Conservation (phyloP, 2,888 invertebrate genomes). For the Pandemis cinnamomeana region DNA sequence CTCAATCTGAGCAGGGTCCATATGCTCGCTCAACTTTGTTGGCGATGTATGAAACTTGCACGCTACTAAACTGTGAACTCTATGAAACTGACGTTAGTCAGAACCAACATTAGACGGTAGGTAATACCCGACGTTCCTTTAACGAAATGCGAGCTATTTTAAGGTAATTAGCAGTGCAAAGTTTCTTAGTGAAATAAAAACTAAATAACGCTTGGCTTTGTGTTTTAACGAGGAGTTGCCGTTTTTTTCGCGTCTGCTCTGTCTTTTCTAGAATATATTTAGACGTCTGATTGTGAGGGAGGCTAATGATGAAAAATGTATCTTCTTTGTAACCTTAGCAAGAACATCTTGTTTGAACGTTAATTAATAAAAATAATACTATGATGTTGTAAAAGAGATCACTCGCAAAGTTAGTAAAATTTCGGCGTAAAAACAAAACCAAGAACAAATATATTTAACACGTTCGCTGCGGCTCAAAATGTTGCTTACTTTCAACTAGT, state of each 20-base stretch:
- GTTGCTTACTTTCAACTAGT: too few species aligned
- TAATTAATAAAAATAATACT: background rate
- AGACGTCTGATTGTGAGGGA: background rate
- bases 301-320: background rate
- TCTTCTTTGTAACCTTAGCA: background rate
- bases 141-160: slow-evolving; percentile 30
- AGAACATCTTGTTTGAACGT: background rate
- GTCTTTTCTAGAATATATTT: background rate
- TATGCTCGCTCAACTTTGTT: slow-evolving; percentile 45
- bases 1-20: slow-evolving; percentile 21
- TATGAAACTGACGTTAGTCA: slow-evolving; percentile 46
- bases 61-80: slow-evolving; percentile 39
- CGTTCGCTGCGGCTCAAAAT: too few species aligned
- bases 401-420: too few species aligned
- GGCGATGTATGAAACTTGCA: slow-evolving; percentile 43
- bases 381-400: too few species aligned
- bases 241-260: slow-evolving; percentile 2
- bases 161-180: slow-evolving; percentile 28
- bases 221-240: slow-evolving; percentile 8
- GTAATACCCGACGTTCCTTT: slow-evolving; percentile 13
- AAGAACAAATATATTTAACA: too few species aligned
- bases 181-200: slow-evolving; percentile 13
- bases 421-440: too few species aligned
- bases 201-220: slow-evolving; percentile 15
- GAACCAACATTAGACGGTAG: slow-evolving; percentile 41